Base-by-base conservation (phyloP, 1,140 invertebrate genomes). In the Goniozus legneri region DNA sequence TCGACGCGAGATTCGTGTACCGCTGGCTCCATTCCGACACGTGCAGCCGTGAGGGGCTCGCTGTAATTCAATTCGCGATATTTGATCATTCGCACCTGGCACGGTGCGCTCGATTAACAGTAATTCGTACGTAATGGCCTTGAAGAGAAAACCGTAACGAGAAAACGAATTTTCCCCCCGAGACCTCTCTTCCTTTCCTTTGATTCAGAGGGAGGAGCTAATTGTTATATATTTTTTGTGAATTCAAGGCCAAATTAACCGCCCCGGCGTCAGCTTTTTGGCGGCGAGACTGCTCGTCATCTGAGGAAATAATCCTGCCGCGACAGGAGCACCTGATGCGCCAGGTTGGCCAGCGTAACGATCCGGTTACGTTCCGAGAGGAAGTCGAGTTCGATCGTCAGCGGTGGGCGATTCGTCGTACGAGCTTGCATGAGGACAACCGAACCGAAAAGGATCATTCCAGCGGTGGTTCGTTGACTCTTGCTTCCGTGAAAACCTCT, bases 211-310 rank as follows among this genome's bases (percentile, higher is more conserved):
- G n/a, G n/a, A n/a, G n/a, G n/a, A n/a, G n/a, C n/a, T n/a, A n/a
- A n/a, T n/a, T n/a, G n/a, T n/a, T n/a, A n/a, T n/a, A n/a, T n/a
- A n/a, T n/a, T n/a, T 41, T 41, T 41, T 41, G 21, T 57, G 20
- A 34, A 47, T 44, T 50, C 35, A 50, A 57, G 39, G 56, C 42
- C 44, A 48, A 48, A 44, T 56, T 39, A 57, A 66, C 62, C 60
- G 58, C 62, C 62, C 48, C 59, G 56, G 53, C 64, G 50, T 68
- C 50, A 54, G 64, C 63, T 67, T 58, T 61, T 54, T 60, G 65
- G 60, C 65, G 59, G 54, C 60, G 48, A 44, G 60, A 65, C 60
- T 64, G 64, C 61, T 70, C 63, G 67, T 77, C 71, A 76, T 70
- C 67, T 76, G 54, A 65, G 64, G 45, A 52, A 65, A 64, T 65